Evolutionary conservation across 2,113 vertebrate genomes (phyloP).

Genomic region (Ploceus nigricollis): DNA sequence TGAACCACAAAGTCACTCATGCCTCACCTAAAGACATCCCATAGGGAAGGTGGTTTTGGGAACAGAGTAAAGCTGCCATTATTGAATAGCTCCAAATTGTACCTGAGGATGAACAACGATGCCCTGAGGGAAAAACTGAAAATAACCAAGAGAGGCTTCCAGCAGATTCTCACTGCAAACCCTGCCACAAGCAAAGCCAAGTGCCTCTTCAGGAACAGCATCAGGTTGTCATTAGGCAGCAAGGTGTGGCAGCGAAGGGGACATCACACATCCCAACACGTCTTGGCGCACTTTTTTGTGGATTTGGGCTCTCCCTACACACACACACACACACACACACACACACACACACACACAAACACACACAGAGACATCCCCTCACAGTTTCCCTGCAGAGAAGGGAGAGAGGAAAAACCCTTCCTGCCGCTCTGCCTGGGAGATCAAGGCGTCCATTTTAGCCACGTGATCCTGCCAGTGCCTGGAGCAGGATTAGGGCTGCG

Average conservation of each 20-base stretch:
- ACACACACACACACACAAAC: neutral
- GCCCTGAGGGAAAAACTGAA: neutral
- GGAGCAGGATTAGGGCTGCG: neutral
- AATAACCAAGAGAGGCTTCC: neutral
- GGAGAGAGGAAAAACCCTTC: neutral
- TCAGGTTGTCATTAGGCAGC: neutral
- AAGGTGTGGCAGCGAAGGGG: neutral
- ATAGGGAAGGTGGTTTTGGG: neutral
- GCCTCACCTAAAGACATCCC: neutral
- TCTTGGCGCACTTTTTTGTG: rapidly evolving
- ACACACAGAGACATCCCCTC: neutral
- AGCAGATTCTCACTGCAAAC: neutral
- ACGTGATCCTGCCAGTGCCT: neutral
- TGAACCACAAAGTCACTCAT: neutral
- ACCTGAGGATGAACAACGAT: neutral
- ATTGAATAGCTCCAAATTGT: neutral
- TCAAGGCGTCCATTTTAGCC: neutral
- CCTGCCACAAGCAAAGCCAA: neutral
- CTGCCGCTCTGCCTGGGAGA: neutral
- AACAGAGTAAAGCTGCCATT: neutral
- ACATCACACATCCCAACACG: rapidly evolving
- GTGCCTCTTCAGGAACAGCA: neutral
- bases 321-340: neutral
- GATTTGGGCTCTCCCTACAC: neutral
- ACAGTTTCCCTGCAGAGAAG: neutral